Base-by-base conservation (phyloP, 2,888 invertebrate genomes). In the Augiades crinisus region DNA sequence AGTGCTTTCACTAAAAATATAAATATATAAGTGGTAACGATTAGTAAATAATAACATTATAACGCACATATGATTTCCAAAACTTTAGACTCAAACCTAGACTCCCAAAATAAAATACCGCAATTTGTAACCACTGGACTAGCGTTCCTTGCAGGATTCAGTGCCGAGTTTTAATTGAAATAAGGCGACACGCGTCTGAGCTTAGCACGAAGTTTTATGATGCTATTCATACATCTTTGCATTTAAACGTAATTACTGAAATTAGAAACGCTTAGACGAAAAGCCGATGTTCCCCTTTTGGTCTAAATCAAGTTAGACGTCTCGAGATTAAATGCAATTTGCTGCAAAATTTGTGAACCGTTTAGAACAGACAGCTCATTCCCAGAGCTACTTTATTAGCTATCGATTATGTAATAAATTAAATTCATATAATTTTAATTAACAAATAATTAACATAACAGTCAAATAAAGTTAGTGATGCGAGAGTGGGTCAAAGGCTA, bases 131-230 rank as follows among this genome's bases (percentile, higher is more conserved):
- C n/a, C n/a, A n/a, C n/a, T n/a, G n/a, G n/a, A n/a, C n/a, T n/a
- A n/a, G n/a, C n/a, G n/a, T n/a, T n/a, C n/a, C n/a, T n/a, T n/a
- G n/a, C n/a, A n/a, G 58, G 59, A 57, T 59, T 62, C 33, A 33
- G 13, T 34, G 64, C 64, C 61, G 71, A 74, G 69, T 77, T 78
- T 71, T 72, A 78, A 76, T 77, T 77, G 75, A 78, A 70, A 73
- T 72, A 73, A 30, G 47, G 36, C 47, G 36, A 37, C 54, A 37
- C 40, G 46, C 52, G 50, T 50, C 8, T 21, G 41, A 53, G 55
- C 49, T 57, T 43, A 46, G 38, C 46, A 33, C 30, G 49, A 54
- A 56, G 47, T 53, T 56, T 53, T 53, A 33, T 13, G 31, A 33
- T 3, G 13, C 31, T 51, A 47, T 56, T 60, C 62, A 58, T 57